Conservation (phyloP, 2,797 vertebrate genomes). For the Lates japonicus region DNA sequence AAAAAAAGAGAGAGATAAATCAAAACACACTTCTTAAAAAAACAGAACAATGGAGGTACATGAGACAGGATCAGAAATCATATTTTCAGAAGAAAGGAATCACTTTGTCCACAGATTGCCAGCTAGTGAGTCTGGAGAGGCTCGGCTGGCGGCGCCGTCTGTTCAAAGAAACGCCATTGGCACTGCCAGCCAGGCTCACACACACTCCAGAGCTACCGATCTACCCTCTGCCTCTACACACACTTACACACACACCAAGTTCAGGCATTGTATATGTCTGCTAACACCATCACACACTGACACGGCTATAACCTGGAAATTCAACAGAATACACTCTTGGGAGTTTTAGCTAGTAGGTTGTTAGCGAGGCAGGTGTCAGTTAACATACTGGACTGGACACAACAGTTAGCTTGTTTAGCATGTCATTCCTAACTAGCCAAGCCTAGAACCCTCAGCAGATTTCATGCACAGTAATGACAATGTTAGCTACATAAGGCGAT, state of each 20-base stretch:
- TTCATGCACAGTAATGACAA: conserved; percentile 52
- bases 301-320: conserved; percentile 30
- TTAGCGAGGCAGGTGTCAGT: conserved; percentile 37
- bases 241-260: conserved; percentile 25
- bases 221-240: conserved; percentile 48
- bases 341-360: conserved; percentile 15
- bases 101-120: conserved; percentile 45
- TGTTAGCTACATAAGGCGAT: conserved; percentile 73
- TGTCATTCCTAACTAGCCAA: conserved; percentile 20
- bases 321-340: conserved; percentile 38
- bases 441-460: conserved; percentile 35
- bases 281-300: conserved; percentile 54
- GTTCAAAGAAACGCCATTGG: conserved; percentile 73
- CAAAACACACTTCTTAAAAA: conserved; percentile 60
- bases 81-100: conserved; percentile 54
- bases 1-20: conserved; percentile 26
- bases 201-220: conserved; percentile 43
- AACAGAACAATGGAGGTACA: conserved; percentile 60
- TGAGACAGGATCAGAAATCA: conserved; percentile 57
- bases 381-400: conserved; percentile 10
- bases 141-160: conserved; percentile 65
- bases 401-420: conserved; percentile 23
- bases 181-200: conserved; percentile 60
- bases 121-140: conserved; percentile 40
- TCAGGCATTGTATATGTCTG: conserved; percentile 42